Base-by-base conservation (phyloP, 2,888 invertebrate genomes). In the Spialia ferax region DNA sequence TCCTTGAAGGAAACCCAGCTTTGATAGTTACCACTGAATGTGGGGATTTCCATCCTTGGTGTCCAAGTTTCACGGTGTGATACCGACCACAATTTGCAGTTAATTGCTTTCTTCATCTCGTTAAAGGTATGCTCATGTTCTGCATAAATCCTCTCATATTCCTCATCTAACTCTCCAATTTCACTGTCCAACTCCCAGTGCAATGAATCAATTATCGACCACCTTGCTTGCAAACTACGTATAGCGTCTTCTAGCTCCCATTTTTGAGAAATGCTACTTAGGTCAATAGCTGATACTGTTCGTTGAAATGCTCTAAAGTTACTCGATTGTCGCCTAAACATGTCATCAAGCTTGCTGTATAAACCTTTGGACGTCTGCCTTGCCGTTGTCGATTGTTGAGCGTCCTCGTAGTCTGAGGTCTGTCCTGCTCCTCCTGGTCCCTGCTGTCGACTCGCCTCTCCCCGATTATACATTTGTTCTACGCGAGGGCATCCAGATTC, bases 1-100 rank as follows among this genome's bases (percentile, higher is more conserved):
- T 72, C 71, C 20, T 71, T 69, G 64, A 72, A 69, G 6, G 72
- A 68, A 8, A 60, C 18, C 70, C 70, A 70, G 22, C 67, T 22
- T 11, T 69, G 59, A 52, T 75, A 73, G 11, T 1, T 63, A 18
- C 63, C 63, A 7, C 54, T 26, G 18, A 55, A 63, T 0, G 15
- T 61, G 26, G 71, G 72, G 15, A 73, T 63, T 0, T 72, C 71
- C 52, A 70, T 54, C 29, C 59, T 56, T 2, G 70, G 70, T 1
- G 69, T 69, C 13, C 67, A 52, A 50, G 59, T 66, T n/a, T 69
- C 60, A 15, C 48, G 35, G 35, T 71, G 66, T 10, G 56, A 10
- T n/a, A 61, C 52, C 13, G 59, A 59, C 42, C 59, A 59, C 22
- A 59, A 2, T 10, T 59, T 59, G 13, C 23, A 13, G 15, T 59